Evolutionary conservation across 2,888 invertebrate genomes (phyloP), one percentile per base, ranked within the genome.

Genomic region (Hipparchia semele): DNA sequence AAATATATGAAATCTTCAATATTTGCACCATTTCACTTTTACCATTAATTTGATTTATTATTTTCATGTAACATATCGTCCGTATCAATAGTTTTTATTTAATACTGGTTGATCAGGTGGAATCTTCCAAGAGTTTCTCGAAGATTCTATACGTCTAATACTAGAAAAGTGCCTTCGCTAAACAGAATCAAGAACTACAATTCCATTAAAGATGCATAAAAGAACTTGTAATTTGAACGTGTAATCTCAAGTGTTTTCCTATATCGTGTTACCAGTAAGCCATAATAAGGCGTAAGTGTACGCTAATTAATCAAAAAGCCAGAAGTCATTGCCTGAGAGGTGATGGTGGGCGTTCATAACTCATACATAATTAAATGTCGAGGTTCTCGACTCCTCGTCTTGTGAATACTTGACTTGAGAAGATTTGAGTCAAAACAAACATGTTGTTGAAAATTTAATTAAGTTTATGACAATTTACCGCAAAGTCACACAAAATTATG

Each of bases 361-460:
- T 91, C 88, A 89, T 85, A 85, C 84, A 84, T 90, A 90, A 91
- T 91, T 90, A 88, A 90, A 89, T 87, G 86, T 83, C 86, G 89
- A 89, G 90, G 89, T 90, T 88, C 87, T 90, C 88, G 88, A 90
- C 90, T 88, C 81, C 79, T 77, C 77, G 70, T 59, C 56, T 60
- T 60, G 46, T 46, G 46, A 13, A 56, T 67, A 58, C 56, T 67
- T 58, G 58, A 46, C 67, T 61, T 61, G 58, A 58, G 65, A 51
- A 46, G 23, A 51, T 33, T 58, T 64, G 51, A 64, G 46, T 65
- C 58, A 53, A 23, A 61, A 59, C 59, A 64, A 70, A 67, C 56
- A 46, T 60, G 53, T 66, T 60, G 45, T 65, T 67, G 56, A 58
- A 58, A 67, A 56, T 56, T 56, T 54, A 67, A 67, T 56, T 54